Evolutionary conservation across 2,113 vertebrate species (phyloP), one percentile per base, ranked within the genome.

Genomic region (Pluvialis apricaria): DNA sequence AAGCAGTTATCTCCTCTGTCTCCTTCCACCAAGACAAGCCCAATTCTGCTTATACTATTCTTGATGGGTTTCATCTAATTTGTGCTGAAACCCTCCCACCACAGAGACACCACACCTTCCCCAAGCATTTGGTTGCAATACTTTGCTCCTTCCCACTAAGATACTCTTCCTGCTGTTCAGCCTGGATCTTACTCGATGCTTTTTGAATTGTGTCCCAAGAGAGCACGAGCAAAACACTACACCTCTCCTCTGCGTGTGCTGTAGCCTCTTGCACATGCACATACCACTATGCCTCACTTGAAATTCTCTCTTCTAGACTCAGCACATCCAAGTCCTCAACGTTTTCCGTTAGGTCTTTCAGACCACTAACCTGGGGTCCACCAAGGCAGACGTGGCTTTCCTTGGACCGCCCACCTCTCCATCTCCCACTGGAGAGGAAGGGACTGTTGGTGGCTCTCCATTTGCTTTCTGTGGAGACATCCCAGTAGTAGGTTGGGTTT

Each of bases 81-180:
- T 88, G 75, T 76, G 79, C 94, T 86, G 88, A 20, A 80, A 94
- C 64, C 86, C 90, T 97, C 88, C 85, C 94, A 92, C 88, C 75
- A n/a, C 75, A 69, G 90, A 94, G 70, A 76, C 92, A 82, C 90
- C 78, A 68, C 92, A 95, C 92, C 92, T 97, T 95, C 92, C 76
- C 85, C 68, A 61, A 77, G 91, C 88, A 40, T 83, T 64, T 86
- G 92, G 49, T 91, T 93, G 79, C 58, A 60, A 65, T 34, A 28
- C 92, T 95, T 95, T 88, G 34, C 96, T 95, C 90, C 80, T 94
- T 97, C 96, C 94, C 95, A 77, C 95, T 42, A 80, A 79, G 94
- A 95, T 82, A 76, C 90, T 93, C 79, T 90, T 96, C 92, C 92
- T 94, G 95, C 95, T 97, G 85, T 92, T 96, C 88, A 80, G 57